phyloP scores from a whole-genome alignment of 1,140 invertebrate genomes.

The Samia ricini region DNA sequence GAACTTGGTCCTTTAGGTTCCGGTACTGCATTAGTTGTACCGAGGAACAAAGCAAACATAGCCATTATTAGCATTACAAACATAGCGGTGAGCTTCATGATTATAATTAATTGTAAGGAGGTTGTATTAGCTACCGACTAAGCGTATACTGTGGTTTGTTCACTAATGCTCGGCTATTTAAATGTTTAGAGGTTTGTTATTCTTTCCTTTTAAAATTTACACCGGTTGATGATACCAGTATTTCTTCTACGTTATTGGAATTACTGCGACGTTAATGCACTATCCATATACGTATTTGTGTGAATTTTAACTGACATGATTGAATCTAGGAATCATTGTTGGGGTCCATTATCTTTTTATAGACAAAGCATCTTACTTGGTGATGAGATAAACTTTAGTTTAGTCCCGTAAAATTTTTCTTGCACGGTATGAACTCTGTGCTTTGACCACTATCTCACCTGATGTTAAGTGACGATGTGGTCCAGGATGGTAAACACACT shows the following conservation, averaged over 20 bases:
- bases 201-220: background rate
- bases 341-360: too few relatives aligned
- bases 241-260: background rate
- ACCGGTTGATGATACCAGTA: background rate
- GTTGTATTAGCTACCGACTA: background rate
- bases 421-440: too few relatives aligned
- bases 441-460: too few relatives aligned
- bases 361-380: too few relatives aligned
- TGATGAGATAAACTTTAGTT: too few relatives aligned
- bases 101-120: background rate
- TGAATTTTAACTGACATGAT: background rate
- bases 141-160: background rate
- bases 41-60: background rate
- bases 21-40: background rate
- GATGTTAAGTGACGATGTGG: too few relatives aligned
- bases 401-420: too few relatives aligned
- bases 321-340: background rate
- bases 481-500: too few relatives aligned
- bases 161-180: background rate
- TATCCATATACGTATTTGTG: background rate
- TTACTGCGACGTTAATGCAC: background rate
- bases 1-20: background rate
- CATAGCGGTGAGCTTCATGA: background rate
- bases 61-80: constrained; percentile 5
- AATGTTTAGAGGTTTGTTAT: background rate